Evolutionary conservation across 1,140 invertebrate genomes (phyloP), one percentile per base, ranked within the genome.

Genomic region (Hyles euphorbiae): DNA sequence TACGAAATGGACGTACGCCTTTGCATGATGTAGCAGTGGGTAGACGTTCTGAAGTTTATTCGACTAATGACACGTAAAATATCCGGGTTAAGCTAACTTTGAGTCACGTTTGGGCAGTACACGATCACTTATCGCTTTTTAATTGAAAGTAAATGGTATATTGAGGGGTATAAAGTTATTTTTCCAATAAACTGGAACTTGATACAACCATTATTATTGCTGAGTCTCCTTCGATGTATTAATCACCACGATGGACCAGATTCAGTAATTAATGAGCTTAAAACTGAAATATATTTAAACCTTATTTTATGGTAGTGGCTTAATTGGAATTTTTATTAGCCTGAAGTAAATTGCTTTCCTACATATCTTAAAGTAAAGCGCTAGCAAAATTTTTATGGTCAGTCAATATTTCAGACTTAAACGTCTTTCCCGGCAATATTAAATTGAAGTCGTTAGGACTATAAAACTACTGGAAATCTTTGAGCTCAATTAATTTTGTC

Each of bases 401-500:
- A n/a, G 49, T 22, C 47, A 63, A 63, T 63, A 59, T 56, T 54
- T 63, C 51, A 63, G 44, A 43, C 45, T 8, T 12, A 36, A 50
- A 11, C 49, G 34, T 52, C 50, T 32, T 57, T 44, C 32, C 40
- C 12, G 34, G 10, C 12, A 49, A 46, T 33, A 45, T 46, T 45
- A 64, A 58, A 56, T 60, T 60, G 43, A 56, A 56, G 53, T 64
- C 40, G 34, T 33, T 34, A 22, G 2, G 0, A 53, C 57, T 10
- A 56, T 64, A 56, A 64, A 64, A 64, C 59, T 64, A 53, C 56
- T 60, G 34, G 22, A 60, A 5, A 34, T 33, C 32, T 34, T 43
- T 22, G 11, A 56, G 56, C n/a, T 34, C 34, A 44, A 62, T 57
- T 57, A 58, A 53, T 53, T 54, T 40, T 40, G 36, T 40, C 8